Conservation (phyloP, 2,797 vertebrate species). For the Gila robusta region DNA sequence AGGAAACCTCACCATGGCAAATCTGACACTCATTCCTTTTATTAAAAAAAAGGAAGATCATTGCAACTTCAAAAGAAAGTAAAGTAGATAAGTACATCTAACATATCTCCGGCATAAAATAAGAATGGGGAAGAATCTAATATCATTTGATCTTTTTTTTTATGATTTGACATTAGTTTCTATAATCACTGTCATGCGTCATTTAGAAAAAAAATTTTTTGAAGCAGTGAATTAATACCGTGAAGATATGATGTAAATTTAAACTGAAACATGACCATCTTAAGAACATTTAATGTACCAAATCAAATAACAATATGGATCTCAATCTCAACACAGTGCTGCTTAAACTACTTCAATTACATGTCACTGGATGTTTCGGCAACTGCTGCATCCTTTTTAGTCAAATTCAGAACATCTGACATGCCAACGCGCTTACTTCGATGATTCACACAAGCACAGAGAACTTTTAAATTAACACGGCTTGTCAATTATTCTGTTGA, state of each 20-base stretch:
- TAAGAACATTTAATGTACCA: neutral
- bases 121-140: slow-evolving; percentile 20
- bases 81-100: slow-evolving; percentile 15
- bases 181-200: neutral
- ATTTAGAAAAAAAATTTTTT: neutral
- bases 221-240: neutral
- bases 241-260: neutral
- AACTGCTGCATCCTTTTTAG: neutral
- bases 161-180: slow-evolving; percentile 4
- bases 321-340: neutral
- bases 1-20: slow-evolving; percentile 14
- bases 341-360: neutral
- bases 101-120: slow-evolving; percentile 30
- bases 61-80: slow-evolving; percentile 36
- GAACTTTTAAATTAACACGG: slow-evolving; percentile 49
- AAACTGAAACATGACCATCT: neutral
- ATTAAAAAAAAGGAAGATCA: slow-evolving; percentile 45
- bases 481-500: slow-evolving; percentile 31
- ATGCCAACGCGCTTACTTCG: slow-evolving; percentile 6
- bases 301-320: slow-evolving; percentile 1
- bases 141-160: neutral
- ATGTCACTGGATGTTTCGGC: neutral
- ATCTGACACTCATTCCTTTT: slow-evolving; percentile 31
- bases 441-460: slow-evolving; percentile 45
- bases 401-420: slow-evolving; percentile 41